Conservation (phyloP, 2,113 vertebrate species). For the Rallus limicola region DNA sequence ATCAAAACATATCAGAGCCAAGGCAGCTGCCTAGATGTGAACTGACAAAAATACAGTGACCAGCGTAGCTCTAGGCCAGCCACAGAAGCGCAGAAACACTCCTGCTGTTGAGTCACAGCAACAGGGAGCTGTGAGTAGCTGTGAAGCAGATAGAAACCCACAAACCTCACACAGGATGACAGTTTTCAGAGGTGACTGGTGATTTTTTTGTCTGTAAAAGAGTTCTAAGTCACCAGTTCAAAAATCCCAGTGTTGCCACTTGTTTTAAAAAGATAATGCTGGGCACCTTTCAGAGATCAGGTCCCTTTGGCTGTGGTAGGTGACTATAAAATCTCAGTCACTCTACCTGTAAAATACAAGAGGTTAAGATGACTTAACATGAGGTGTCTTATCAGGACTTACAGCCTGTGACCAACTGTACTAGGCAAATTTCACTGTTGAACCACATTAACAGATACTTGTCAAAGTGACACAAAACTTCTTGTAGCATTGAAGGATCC, state of each 20-base stretch:
- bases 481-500: not conserved
- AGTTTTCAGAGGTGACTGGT: not conserved
- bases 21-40: not conserved
- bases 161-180: not conserved
- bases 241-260: not conserved
- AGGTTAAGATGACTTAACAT: not conserved
- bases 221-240: not conserved
- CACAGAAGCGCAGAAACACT: not conserved
- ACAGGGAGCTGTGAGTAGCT: not conserved
- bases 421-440: not conserved
- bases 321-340: not conserved
- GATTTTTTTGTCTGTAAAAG: not conserved
- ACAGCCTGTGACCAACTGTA: not conserved
- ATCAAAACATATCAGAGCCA: not conserved
- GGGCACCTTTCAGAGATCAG: not conserved
- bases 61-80: not conserved
- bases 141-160: not conserved
- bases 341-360: not conserved
- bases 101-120: conserved; percentile 34
- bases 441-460: not conserved
- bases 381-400: not conserved
- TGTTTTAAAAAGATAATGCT: not conserved
- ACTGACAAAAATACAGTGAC: not conserved
- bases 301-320: not conserved
- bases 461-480: not conserved